phyloP scores from a whole-genome alignment of 2,888 invertebrate genomes.

The Oxytorus armatus region DNA sequence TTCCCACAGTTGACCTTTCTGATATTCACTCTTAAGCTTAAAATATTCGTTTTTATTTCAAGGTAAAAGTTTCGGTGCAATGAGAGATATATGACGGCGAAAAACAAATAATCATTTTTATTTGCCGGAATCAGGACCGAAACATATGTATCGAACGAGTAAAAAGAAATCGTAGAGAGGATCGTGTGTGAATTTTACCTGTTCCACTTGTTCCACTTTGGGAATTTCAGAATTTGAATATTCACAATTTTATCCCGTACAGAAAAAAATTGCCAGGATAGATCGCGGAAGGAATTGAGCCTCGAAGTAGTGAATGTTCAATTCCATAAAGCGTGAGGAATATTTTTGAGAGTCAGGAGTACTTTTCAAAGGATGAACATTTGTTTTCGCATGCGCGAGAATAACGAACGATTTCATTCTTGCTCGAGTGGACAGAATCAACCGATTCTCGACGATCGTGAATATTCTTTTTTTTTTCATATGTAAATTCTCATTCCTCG shows the following conservation, averaged over 20 bases:
- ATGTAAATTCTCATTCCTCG: no score
- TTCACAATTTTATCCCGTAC: background rate
- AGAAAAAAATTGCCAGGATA: no score
- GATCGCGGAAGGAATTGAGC: no score
- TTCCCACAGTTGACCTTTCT: no score
- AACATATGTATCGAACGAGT: background rate
- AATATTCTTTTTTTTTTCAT: conserved; percentile 10
- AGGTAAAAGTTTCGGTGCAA: no score
- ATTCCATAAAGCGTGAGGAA: conserved; percentile 45
- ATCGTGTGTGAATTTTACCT: conserved; percentile 77
- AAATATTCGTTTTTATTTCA: no score
- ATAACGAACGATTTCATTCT: conserved; percentile 82
- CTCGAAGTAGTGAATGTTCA: no score
- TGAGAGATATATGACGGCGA: background rate
- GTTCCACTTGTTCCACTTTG: conserved; percentile 78
- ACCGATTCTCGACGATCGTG: conserved; percentile 41
- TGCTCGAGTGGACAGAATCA: conserved; percentile 53
- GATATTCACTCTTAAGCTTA: no score
- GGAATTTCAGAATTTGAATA: background rate
- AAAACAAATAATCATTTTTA: background rate
- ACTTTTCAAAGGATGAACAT: conserved; percentile 53
- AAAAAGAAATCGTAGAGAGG: conserved; percentile 9
- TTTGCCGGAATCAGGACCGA: background rate
- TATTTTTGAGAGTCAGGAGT: conserved; percentile 46
- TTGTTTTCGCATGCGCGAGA: conserved; percentile 79